Evolutionary conservation across 2,113 vertebrate species (phyloP).

Genomic region (Daphoenositta chrysoptera): DNA sequence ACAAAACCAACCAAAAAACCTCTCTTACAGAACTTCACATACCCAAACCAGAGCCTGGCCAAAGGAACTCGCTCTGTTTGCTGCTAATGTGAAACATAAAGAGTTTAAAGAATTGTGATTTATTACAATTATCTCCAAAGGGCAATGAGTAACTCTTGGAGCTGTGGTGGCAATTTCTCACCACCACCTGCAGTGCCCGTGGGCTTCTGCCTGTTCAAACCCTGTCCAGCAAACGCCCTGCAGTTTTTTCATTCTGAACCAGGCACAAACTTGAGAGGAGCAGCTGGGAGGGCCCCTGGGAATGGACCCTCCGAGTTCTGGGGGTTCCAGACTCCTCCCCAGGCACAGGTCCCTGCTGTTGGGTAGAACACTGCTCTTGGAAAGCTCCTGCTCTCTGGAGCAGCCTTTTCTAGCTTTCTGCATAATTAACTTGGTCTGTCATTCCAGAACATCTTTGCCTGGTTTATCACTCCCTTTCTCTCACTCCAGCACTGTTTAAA

Average conservation of each 20-base stretch:
- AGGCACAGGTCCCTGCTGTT: rapidly evolving
- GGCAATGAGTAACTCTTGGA: background rate
- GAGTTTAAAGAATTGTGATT: background rate
- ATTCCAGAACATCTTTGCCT: background rate
- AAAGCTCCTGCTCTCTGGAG: background rate
- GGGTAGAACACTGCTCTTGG: background rate
- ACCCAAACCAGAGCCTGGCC: background rate
- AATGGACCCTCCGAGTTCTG: background rate
- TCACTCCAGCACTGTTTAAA: background rate
- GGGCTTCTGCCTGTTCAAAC: background rate
- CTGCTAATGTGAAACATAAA: background rate
- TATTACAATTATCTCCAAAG: background rate
- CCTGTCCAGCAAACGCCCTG: rapidly evolving
- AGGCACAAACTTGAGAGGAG: background rate
- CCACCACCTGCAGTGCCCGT: rapidly evolving
- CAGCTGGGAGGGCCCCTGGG: background rate
- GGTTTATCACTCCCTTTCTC: background rate
- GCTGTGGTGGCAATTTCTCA: background rate
- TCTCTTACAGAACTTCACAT: rapidly evolving
- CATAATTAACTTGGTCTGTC: background rate
- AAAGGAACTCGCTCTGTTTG: background rate
- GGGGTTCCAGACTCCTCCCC: too few species aligned
- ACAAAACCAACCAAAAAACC: background rate
- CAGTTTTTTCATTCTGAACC: background rate
- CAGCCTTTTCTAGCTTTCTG: background rate